These are phyloP conservation scores for Cosmia pyralina DNA, from an alignment of 2,888 invertebrate genomes.

Conservation along the genomic window DNA sequence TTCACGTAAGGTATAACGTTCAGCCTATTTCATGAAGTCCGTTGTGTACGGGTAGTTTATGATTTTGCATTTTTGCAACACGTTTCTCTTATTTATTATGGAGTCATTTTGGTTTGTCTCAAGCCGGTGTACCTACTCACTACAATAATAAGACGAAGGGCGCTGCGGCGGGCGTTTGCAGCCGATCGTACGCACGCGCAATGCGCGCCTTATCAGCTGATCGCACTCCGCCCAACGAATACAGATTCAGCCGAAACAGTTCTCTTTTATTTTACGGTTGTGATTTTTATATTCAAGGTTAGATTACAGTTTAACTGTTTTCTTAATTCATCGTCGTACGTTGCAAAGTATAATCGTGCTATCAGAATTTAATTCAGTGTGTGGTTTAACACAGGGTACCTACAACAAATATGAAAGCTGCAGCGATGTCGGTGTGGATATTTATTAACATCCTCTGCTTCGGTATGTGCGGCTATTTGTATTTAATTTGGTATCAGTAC, in stretches of 20 bases:
- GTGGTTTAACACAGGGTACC: constrained; percentile 8
- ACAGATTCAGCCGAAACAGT: constrained; percentile 57
- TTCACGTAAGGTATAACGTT: not conserved
- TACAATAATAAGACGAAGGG: constrained; percentile 43
- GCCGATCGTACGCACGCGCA: constrained; percentile 77
- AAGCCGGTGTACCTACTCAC: constrained; percentile 11
- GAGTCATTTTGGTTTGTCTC: not conserved
- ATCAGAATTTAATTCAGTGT: constrained; percentile 34
- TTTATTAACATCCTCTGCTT: constrained; percentile 93
- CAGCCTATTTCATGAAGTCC: not conserved
- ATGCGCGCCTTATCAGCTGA: constrained; percentile 75
- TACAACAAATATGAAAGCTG: constrained; percentile 90
- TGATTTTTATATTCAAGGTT: constrained; percentile 65
- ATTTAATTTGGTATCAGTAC: constrained; percentile 93
- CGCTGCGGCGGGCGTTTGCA: constrained; percentile 62
- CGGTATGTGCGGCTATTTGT: constrained; percentile 93
- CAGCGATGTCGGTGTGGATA: constrained; percentile 93
- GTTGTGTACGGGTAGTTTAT: not conserved
- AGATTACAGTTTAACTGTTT: constrained; percentile 37
- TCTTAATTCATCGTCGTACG: constrained; percentile 12
- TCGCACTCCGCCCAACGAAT: constrained; percentile 73
- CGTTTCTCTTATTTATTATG: constrained; percentile 7
- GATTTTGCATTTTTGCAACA: not conserved
- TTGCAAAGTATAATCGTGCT: constrained; percentile 12
- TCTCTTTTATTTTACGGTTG: constrained; percentile 67